Conservation (phyloP, 2,797 vertebrate genomes). For the Sternotherus odoratus region DNA sequence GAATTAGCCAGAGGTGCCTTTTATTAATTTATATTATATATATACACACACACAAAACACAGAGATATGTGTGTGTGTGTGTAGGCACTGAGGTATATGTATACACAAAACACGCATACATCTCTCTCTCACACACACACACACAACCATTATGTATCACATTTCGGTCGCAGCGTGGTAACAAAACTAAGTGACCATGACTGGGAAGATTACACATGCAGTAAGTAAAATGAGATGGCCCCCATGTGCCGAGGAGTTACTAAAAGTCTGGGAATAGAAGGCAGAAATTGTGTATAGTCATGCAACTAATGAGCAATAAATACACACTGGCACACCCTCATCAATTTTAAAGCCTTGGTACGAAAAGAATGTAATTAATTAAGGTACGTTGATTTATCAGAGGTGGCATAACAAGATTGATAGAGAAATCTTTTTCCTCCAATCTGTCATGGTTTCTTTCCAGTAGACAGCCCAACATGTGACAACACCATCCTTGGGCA, state of each 20-base stretch:
- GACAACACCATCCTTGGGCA: not conserved
- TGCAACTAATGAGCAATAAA: constrained; percentile 79
- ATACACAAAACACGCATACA: not conserved
- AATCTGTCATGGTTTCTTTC: constrained; percentile 48
- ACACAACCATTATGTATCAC: constrained; percentile 23
- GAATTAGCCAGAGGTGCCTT: not conserved
- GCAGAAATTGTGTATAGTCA: constrained; percentile 45
- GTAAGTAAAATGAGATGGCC: constrained; percentile 72
- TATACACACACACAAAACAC: not conserved
- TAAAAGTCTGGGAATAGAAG: constrained; percentile 60
- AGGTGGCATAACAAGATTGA: constrained; percentile 78
- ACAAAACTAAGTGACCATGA: constrained; percentile 52
- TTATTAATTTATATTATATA: not conserved
- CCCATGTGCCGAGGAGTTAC: constrained; percentile 4
- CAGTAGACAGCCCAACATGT: not conserved
- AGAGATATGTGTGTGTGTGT: not conserved
- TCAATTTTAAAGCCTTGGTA: constrained; percentile 77
- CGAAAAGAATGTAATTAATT: constrained; percentile 82
- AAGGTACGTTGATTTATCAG: constrained; percentile 79
- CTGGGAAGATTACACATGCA: constrained; percentile 46
- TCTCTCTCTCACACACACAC: not conserved
- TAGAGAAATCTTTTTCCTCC: constrained; percentile 73
- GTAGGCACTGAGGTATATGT: not conserved
- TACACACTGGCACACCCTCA: constrained; percentile 77
- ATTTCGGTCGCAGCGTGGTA: constrained; percentile 51